Evolutionary conservation across 1,140 invertebrate species (phyloP), one percentile per base, ranked within the genome.

Genomic region (Oreohelix idahoensis): DNA sequence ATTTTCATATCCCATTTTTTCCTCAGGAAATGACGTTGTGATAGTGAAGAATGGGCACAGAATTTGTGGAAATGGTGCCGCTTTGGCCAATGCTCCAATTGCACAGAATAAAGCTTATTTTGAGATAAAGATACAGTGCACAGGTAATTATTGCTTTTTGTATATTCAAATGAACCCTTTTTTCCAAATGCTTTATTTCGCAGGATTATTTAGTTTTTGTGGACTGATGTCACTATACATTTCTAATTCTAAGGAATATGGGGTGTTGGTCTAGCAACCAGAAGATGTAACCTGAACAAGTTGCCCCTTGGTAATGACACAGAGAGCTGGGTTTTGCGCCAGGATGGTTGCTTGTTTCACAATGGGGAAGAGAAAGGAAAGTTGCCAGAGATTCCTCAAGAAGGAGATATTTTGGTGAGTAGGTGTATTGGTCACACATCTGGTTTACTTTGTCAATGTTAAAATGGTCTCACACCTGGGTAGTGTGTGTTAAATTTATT

Each of bases 101-200:
- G 96, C 97, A 23, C 98, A 99, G 92, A 98, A 98, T 87, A 99
- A 99, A 94, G 96, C 98, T 26, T 99, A 99, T 93, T 99, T 99
- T 94, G 98, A 99, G 95, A 96, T 99, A 4, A 99, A 99, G 94
- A 93, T 99, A 83, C 98, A 99, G 92, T 98, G 99, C 91, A 95
- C 96, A 88, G 98, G 98, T 90, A 94, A 45, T 45, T 45, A 45
- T 45, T 45, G 15, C n/a, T 45, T 45, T 45, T 45, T 45, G 42
- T 45, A 15, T 45, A n/a, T n/a, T 8, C 42, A 45, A 45, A 45
- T 45, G 15, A 45, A 5, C 15, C 15, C 42, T 45, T 45, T 15
- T 45, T 45, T 45, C 42, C n/a, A n/a, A n/a, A n/a, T 45, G 42
- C 42, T 45, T 45, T 45, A 8, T 5, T 45, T 45, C 5, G 42